phyloP scores from a whole-genome alignment of 2,113 vertebrate species.

The Nycticryphes semicollaris region DNA sequence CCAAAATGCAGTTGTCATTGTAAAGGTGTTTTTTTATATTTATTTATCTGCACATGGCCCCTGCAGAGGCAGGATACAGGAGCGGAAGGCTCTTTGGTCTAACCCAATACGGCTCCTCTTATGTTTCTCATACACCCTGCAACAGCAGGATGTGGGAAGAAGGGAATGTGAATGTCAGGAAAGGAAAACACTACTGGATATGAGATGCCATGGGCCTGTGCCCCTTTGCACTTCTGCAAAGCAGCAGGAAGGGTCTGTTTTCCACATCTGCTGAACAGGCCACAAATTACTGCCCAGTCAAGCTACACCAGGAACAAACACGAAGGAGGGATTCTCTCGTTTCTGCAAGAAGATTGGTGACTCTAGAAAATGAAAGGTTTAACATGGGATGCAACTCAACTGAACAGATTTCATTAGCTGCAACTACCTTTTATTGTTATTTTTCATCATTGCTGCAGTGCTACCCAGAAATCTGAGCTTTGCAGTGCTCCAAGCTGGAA shows the following conservation, averaged over 20 bases:
- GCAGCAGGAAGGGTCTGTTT: neutral
- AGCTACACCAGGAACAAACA: neutral
- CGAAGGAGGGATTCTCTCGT: neutral
- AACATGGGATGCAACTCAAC: neutral
- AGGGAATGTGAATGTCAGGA: neutral
- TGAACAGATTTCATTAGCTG: neutral
- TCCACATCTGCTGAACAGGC: neutral
- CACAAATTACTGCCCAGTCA: rapidly evolving
- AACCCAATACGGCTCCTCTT: neutral
- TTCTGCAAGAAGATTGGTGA: neutral
- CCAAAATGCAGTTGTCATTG: neutral
- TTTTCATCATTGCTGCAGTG: neutral
- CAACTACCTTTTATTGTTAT: neutral
- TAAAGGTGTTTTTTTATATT: neutral
- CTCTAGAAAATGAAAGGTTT: neutral
- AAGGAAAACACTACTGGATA: neutral
- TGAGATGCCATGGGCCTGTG: neutral
- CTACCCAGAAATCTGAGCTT: neutral
- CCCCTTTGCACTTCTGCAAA: neutral
- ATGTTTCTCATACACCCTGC: neutral
- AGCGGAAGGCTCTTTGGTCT: neutral
- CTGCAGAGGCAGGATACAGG: neutral
- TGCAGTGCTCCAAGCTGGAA: neutral
- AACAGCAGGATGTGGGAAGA: neutral
- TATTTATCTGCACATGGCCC: neutral